Conservation (phyloP, 2,888 invertebrate genomes). For the Chirona hameri region DNA sequence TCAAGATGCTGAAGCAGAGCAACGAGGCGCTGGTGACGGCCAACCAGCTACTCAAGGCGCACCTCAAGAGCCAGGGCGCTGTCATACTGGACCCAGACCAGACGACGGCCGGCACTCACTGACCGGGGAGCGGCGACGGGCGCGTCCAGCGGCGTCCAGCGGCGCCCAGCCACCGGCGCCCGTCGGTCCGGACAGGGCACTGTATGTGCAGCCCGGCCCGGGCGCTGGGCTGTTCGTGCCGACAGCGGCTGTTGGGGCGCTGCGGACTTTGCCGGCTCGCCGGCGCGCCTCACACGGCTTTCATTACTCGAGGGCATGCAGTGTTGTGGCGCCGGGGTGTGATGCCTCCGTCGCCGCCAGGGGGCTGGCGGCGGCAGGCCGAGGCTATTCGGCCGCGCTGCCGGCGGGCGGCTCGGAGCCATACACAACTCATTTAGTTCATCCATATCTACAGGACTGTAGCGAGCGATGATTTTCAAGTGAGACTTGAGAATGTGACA, state of each 20-base stretch:
- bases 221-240: neutral
- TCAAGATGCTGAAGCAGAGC: constrained; percentile 68
- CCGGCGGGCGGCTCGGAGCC: neutral
- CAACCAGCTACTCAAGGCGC: constrained; percentile 60
- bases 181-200: neutral
- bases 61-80: constrained; percentile 44
- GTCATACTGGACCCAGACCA: neutral
- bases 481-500: neutral
- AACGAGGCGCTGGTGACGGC: constrained; percentile 61
- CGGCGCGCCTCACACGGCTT: too few relatives aligned
- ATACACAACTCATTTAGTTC: constrained; percentile 4
- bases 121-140: neutral
- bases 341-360: neutral
- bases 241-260: neutral
- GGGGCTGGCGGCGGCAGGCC: too few relatives aligned
- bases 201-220: neutral
- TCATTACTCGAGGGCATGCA: too few relatives aligned
- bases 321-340: neutral
- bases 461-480: neutral
- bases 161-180: neutral
- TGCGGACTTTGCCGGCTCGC: too few relatives aligned
- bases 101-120: neutral
- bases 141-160: neutral
- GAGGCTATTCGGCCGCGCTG: neutral
- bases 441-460: neutral